These are phyloP conservation scores for Calephelis nemesis DNA, from an alignment of 1,140 invertebrate genomes.

Conservation along the genomic window DNA sequence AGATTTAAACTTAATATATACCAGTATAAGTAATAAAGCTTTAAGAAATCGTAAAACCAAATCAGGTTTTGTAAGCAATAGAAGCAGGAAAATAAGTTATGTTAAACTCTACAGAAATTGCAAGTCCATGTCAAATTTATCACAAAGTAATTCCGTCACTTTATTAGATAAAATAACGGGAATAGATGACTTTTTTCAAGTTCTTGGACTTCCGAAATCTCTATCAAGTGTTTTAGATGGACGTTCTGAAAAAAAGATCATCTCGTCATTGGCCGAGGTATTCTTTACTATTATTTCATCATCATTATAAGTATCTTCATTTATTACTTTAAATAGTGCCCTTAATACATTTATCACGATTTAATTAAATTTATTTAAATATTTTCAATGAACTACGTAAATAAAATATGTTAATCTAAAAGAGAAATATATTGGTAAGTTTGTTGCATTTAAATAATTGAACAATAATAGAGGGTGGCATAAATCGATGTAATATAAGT, in stretches of 20 bases:
- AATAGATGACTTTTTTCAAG: constrained; percentile 58
- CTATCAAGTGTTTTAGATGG: constrained; percentile 44
- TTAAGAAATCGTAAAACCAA: constrained; percentile 19
- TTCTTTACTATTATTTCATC: neutral
- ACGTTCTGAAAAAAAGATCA: constrained; percentile 42
- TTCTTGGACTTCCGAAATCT: constrained; percentile 45
- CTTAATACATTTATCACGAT: too few species aligned
- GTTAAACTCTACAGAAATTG: constrained; percentile 59
- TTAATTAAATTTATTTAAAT: too few species aligned
- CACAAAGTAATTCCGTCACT: constrained; percentile 34
- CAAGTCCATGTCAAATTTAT: constrained; percentile 53
- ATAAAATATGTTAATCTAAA: too few species aligned
- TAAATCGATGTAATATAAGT: too few species aligned
- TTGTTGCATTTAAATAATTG: too few species aligned
- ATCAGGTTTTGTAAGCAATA: constrained; percentile 18
- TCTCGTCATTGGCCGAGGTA: constrained; percentile 29
- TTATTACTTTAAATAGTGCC: too few species aligned
- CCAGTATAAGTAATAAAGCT: neutral
- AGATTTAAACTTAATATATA: neutral
- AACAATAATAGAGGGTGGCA: too few species aligned
- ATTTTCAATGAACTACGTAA: too few species aligned
- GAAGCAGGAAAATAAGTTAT: constrained; percentile 41
- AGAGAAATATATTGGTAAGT: too few species aligned
- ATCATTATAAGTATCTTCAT: too few species aligned
- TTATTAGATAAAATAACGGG: constrained; percentile 50